These are phyloP conservation scores for Yponomeuta malinellus DNA, from an alignment of 2,888 invertebrate species.

Conservation along the genomic window DNA sequence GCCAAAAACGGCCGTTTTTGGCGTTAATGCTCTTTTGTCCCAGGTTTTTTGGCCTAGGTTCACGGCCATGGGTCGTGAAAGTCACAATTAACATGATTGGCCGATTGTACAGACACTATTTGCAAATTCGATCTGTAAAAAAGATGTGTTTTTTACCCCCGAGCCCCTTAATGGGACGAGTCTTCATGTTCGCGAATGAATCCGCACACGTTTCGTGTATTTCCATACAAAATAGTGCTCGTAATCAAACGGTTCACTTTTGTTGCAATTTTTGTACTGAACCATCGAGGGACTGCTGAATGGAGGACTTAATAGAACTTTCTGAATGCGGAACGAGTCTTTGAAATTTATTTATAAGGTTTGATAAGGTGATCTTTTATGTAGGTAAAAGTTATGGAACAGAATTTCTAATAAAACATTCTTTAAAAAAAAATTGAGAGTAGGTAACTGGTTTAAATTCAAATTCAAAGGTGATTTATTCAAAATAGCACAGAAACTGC, in stretches of 20 bases:
- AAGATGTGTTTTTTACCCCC: not conserved
- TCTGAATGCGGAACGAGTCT: not conserved
- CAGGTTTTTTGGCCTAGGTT: too few relatives aligned
- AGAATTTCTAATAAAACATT: too few relatives aligned
- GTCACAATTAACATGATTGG: too few relatives aligned
- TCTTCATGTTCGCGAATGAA: not conserved
- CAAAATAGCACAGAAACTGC: too few relatives aligned
- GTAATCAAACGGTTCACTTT: not conserved
- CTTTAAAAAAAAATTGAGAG: too few relatives aligned
- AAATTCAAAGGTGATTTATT: too few relatives aligned
- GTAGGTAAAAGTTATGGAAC: not conserved
- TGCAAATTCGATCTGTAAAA: too few relatives aligned
- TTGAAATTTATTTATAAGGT: not conserved
- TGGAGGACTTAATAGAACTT: not conserved
- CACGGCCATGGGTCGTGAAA: too few relatives aligned
- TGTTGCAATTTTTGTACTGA: not conserved
- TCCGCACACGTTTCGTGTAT: not conserved
- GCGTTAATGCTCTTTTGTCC: too few relatives aligned
- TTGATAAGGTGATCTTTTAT: not conserved
- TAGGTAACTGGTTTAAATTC: too few relatives aligned
- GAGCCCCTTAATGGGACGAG: not conserved
- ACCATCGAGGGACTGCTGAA: not conserved
- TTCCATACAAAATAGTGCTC: conserved; percentile 1
- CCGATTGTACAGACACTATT: too few relatives aligned
- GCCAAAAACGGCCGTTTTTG: too few relatives aligned